Evolutionary conservation across 1,140 invertebrate species (phyloP), one percentile per base, ranked within the genome.

Genomic region (Babylonia areolata): DNA sequence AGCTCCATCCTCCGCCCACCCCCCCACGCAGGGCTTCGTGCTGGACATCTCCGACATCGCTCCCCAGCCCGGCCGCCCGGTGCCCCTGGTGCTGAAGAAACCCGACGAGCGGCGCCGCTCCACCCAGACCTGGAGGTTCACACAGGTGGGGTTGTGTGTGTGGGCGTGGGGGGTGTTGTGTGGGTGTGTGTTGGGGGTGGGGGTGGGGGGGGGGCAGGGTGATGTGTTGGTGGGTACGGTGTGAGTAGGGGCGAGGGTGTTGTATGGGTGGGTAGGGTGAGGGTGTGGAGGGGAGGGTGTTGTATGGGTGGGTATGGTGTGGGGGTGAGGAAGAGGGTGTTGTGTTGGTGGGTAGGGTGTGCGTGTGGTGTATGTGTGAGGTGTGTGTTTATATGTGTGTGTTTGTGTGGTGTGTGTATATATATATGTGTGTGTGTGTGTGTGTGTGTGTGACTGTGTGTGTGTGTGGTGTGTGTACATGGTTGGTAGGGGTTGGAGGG

Each of bases 111-210:
- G 97, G 73, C 95, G 98, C 86, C 95, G 95, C 87, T 96, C 96
- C 9, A 99, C 98, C 31, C 98, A 99, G 95, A 97, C 97, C 0
- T 99, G 98, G 99, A 95, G 96, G 71, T 99, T 99, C 92, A 97
- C 97, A 0, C 95, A 96, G 88, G 94, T 94, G 82, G 84, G 84
- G 75, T n/a, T n/a, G 46, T 51, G 46, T 11, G 46, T 6, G 20
- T 51, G 46, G 46, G 46, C 9, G 6, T 51, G 46, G 23, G 28
- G 28, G 58, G 15, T 64, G 23, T 51, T 51, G 0, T 51, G 58
- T 11, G 46, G 46, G 58, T 28, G 58, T 12, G 28, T 64, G 23
- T 5, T 12, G 28, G 20, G 28, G 58, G 58, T 23, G 58, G 23
- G 23, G 20, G 6, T 0, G 58, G 58, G 58, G 58, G 58, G 12